Conservation (phyloP, 92 coral and sea anemone genomes). For the Epizoanthus illoricatus region DNA sequence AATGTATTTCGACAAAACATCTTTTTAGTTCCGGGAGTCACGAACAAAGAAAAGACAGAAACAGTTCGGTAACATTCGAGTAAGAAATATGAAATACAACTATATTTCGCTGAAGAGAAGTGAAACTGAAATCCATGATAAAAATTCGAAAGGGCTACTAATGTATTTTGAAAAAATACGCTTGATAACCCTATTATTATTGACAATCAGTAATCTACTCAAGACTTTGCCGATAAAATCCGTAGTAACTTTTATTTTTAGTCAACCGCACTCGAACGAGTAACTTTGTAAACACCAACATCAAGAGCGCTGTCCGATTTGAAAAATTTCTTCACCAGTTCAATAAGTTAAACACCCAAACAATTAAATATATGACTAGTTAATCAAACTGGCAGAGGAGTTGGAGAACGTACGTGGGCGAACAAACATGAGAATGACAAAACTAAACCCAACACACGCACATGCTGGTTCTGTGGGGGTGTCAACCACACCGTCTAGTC, state of each 20-base stretch:
- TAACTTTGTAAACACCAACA: slow-evolving; percentile 31
- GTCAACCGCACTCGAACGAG: slow-evolving; percentile 21
- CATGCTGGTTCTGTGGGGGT: slow-evolving; percentile 56
- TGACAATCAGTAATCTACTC: slow-evolving; percentile 32
- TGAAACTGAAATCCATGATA: not conserved
- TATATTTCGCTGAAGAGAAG: not conserved
- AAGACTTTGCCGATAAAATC: slow-evolving; percentile 21
- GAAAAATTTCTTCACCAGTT: slow-evolving; percentile 25
- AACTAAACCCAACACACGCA: slow-evolving; percentile 28
- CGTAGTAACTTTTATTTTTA: slow-evolving; percentile 27
- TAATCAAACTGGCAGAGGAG: slow-evolving; percentile 31
- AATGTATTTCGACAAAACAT: not conserved
- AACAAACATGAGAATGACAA: slow-evolving; percentile 30
- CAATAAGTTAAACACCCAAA: slow-evolving; percentile 60
- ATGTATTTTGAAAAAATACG: not conserved
- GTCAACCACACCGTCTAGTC: slow-evolving; percentile 20
- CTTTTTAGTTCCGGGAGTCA: slow-evolving; percentile 18
- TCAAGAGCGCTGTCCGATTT: slow-evolving; percentile 14
- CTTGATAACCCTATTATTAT: not conserved
- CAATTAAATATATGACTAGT: slow-evolving; percentile 51
- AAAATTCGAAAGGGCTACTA: not conserved
- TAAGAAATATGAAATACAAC: not conserved
- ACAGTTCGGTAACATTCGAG: not conserved
- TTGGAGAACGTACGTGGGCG: slow-evolving; percentile 53
- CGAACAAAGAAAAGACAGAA: slow-evolving; percentile 3